Base-by-base conservation (phyloP, 2,113 vertebrate genomes). In the Orthonyx spaldingii region DNA sequence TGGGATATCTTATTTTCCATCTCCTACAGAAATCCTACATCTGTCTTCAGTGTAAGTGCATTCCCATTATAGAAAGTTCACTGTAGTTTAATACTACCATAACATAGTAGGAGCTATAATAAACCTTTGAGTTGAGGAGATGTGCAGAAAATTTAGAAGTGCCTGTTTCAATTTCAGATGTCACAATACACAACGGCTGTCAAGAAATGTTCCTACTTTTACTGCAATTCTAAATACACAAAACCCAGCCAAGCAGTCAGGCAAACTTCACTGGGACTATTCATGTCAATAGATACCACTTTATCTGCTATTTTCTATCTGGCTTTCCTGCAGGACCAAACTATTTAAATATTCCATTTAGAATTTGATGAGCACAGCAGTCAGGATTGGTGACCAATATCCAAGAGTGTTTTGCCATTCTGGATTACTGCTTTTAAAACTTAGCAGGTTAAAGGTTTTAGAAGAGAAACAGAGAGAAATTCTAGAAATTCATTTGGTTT, bases 171-270 rank as follows among this genome's bases (percentile, higher is more conserved):
- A 81, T 90, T 91, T 90, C 92, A 64, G 56, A 80, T 83, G 82
- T 93, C 68, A 77, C 75, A 66, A 66, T 11, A 84, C n/a, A 49
- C 82, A 86, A 70, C 0, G 3, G 41, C 60, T 86, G 79, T 90
- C 92, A 90, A 75, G 77, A 86, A 94, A 70, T 49, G 52, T 71
- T 96, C 81, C 92, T 60, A 33, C 46, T 90, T 81, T 87, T 56
- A 90, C 33, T 86, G 75, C 82, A 92, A 70, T 66, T 81, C 90
- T 83, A 90, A 96, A 96, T 21, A 94, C 63, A 88, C 47, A 63
- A 92, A 94, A 77, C 23, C 32, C 79, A 94, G 75, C 30, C 71
- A 84, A 77, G 76, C 56, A 90, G 55, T 42, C 85, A 91, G 68
- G 28, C 35, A 64, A 56, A 77, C 68, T 93, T 95, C 88, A 69